Evolutionary conservation across 2,113 vertebrate species (phyloP), one percentile per base, ranked within the genome.

Genomic region (Pseudois nayaur): DNA sequence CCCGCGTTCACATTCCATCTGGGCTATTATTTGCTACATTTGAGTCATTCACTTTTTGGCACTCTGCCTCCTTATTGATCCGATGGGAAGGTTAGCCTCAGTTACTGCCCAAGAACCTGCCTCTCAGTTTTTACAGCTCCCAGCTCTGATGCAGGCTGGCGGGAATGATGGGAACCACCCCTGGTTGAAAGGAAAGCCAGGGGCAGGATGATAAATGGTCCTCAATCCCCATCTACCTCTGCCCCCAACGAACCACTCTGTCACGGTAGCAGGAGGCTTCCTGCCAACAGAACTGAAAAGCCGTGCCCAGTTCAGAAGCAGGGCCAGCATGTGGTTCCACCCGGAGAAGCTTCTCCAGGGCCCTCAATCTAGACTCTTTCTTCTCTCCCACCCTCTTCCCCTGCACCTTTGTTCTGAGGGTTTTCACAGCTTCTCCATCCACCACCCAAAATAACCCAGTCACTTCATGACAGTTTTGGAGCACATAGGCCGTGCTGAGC

Each of bases 1-100:
- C 19, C 13, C 0, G 0, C 4, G 3, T 1, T 25, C 33, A 78
- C 14, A 2, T 31, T 40, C 16, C 3, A 12, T 17, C 9, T 3
- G 40, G 11, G 79, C 84, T 71, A 31, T 0, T 8, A 12, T n/a
- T 14, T 16, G 33, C 67, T 76, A 3, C 16, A 0, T 29, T 3
- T 1, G 13, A 67, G 79, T 29, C 92, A 33, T 81, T 85, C 8
- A 21, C 40, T 55, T 31, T 50, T 1, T 76, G 57, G 64, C 3
- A 40, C 14, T 55, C 6, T 0, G 21, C 78, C 31, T 67, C 89
- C 59, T 76, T 57, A 54, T 40, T 48, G 45, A 23, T 33, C 17
- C 0, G 10, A 76, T 5, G 3, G 23, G 13, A 45, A 10, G 23
- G 36, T 21, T 84, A 16, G 94, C 62, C n/a, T 82, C 82, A 25